phyloP scores from a whole-genome alignment of 2,888 invertebrate species.

The Agrenia bidenticulata region DNA sequence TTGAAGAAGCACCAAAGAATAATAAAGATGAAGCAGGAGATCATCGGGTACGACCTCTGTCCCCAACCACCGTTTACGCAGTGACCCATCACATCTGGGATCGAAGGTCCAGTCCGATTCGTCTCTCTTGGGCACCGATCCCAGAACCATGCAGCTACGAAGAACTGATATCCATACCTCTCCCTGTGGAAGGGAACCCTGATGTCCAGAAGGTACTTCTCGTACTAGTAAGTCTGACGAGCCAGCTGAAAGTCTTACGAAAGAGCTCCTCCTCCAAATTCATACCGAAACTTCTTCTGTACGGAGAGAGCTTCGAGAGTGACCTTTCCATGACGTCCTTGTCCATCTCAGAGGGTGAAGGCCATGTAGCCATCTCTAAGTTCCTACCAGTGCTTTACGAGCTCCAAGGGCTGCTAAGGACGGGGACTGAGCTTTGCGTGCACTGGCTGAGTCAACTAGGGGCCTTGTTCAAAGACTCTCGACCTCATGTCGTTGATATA shows the following conservation, averaged over 20 bases:
- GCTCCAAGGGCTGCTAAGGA: conserved; percentile 68
- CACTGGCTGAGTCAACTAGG: conserved; percentile 75
- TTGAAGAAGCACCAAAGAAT: conserved; percentile 8
- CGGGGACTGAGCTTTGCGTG: conserved; percentile 70
- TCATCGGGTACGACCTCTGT: conserved; percentile 23
- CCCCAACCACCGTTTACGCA: conserved; percentile 22
- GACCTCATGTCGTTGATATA: conserved; percentile 54
- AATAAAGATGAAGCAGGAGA: background rate
- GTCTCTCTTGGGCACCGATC: conserved; percentile 43
- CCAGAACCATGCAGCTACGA: conserved; percentile 38
- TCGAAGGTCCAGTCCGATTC: conserved; percentile 34
- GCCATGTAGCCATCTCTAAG: conserved; percentile 59
- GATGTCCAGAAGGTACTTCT: conserved; percentile 31
- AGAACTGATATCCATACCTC: conserved; percentile 39
- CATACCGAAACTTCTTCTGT: conserved; percentile 40
- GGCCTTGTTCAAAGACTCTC: conserved; percentile 63
- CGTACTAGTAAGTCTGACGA: background rate
- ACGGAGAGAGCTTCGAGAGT: conserved; percentile 45
- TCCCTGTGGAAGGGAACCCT: conserved; percentile 41
- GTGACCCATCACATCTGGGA: conserved; percentile 44
- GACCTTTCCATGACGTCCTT: conserved; percentile 7
- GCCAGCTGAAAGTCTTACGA: background rate
- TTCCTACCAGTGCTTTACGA: conserved; percentile 60
- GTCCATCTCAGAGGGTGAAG: conserved; percentile 54
- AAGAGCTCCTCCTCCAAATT: background rate